Percentiles rank a stretch among this genome's conserved stretches.
phyloP scores from a whole-genome alignment of 1,140 invertebrate genomes.

The Drosophila busckii region DNA sequence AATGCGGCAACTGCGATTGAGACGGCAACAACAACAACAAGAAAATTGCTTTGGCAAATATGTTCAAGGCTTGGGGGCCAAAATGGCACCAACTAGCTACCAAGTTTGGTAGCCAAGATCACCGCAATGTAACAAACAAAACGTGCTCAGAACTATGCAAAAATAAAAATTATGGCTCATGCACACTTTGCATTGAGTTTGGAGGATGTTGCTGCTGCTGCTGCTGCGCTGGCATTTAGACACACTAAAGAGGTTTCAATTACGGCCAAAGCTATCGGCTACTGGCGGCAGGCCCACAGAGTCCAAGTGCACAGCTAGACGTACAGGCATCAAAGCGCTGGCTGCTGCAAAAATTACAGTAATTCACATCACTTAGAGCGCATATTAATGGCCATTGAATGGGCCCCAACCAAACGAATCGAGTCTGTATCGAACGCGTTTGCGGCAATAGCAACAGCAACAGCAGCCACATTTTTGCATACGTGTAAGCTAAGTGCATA shows the following conservation, averaged over 20 bases:
- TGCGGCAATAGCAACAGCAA: no score
- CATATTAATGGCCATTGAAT: constrained; percentile 76
- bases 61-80: constrained; percentile 55
- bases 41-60: constrained; percentile 69
- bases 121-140: constrained; percentile 39
- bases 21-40: constrained; percentile 11
- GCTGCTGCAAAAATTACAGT: constrained; percentile 68
- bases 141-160: constrained; percentile 73
- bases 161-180: constrained; percentile 72
- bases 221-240: constrained; percentile 54
- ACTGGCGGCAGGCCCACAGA: constrained; percentile 48
- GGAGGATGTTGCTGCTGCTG: constrained; percentile 40
- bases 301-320: constrained; percentile 28
- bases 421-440: constrained; percentile 13
- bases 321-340: constrained; percentile 48
- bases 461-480: constrained; percentile 19
- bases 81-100: constrained; percentile 49
- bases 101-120: constrained; percentile 54
- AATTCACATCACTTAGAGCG: constrained; percentile 78
- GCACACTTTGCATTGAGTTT: constrained; percentile 51
- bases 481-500: constrained; percentile 5
- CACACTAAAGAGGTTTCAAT: constrained; percentile 77
- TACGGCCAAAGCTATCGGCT: constrained; percentile 64
- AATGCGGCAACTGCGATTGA: constrained; percentile 32
- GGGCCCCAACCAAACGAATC: constrained; percentile 38